A percentile compares a stretch with the other conserved stretches of the same genome.
These are phyloP conservation scores for Otus sunia DNA, from an alignment of 2,113 vertebrate genomes.

Conservation along the genomic window DNA sequence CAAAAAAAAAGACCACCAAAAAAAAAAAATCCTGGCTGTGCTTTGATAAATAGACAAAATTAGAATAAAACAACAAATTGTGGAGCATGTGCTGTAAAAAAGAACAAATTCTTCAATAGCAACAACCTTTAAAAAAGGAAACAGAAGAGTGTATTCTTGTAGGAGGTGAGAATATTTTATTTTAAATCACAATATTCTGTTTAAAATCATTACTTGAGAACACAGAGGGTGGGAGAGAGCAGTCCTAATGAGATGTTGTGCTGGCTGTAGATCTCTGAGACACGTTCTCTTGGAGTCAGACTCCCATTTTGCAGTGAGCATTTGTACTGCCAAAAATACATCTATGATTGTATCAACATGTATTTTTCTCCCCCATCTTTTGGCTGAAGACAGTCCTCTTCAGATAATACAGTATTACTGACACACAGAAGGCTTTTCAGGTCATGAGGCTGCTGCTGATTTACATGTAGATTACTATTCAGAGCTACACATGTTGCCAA, in stretches of 20 bases:
- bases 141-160: not conserved
- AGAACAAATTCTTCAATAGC: conserved; percentile 7
- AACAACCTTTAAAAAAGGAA: not conserved
- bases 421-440: not conserved
- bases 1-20: not conserved
- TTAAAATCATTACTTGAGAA: conserved; percentile 16
- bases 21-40: not conserved
- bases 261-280: not conserved
- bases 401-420: not conserved
- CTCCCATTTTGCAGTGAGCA: not conserved
- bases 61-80: not conserved
- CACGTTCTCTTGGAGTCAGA: not conserved
- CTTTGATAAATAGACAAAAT: not conserved
- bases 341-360: not conserved
- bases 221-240: not conserved
- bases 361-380: not conserved
- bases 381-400: not conserved
- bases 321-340: not conserved
- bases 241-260: not conserved
- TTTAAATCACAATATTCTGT: not conserved
- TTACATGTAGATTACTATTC: conserved; percentile 35
- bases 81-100: conserved; percentile 11
- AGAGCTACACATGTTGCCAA: not conserved
- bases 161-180: conserved; percentile 28
- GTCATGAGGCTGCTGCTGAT: not conserved